Base-by-base conservation (phyloP, 2,888 invertebrate species). In the Zelleria hepariella region DNA sequence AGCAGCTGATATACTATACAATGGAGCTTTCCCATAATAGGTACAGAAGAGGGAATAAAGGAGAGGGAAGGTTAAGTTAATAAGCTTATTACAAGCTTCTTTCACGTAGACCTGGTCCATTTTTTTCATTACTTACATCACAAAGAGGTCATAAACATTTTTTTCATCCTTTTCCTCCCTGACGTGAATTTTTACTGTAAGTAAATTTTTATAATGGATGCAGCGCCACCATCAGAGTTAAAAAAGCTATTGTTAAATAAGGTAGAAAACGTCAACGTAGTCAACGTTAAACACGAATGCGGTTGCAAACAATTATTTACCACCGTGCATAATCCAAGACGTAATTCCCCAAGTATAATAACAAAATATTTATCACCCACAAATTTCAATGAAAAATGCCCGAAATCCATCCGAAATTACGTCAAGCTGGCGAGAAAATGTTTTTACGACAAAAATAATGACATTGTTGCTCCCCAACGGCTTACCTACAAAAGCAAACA, bases 111-210 rank as follows among this genome's bases (percentile, higher is more conserved):
- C 75, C 77, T 77, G 73, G 67, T 64, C 72, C 71, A 75, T 79
- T 79, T 78, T n/a, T 82, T 83, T 80, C 78, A 77, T 81, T 79
- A 81, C 76, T 77, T 79, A 75, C 72, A 77, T 75, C 73, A 75
- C 74, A 78, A 81, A 77, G 75, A 72, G 70, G 67, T 68, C 70
- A 74, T 68, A 68, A 67, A 66, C 67, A 66, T 75, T 67, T 64
- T 64, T 66, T 67, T 67, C 4, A 24, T 15, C 66, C 69, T 71
- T 72, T 74, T 72, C 72, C 73, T 76, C 72, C 69, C 68, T 71
- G 73, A 73, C 70, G 72, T 70, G 73, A 72, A 72, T 68, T 77
- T 75, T 70, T 59, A 61, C 65, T 71, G 69, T 71, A 60, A 62
- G 71, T 68, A 71, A 68, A 69, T 74, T 73, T 54, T 54, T 25